Evolutionary conservation across 2,888 invertebrate species (phyloP).

Genomic region (Agriotes lineatus): DNA sequence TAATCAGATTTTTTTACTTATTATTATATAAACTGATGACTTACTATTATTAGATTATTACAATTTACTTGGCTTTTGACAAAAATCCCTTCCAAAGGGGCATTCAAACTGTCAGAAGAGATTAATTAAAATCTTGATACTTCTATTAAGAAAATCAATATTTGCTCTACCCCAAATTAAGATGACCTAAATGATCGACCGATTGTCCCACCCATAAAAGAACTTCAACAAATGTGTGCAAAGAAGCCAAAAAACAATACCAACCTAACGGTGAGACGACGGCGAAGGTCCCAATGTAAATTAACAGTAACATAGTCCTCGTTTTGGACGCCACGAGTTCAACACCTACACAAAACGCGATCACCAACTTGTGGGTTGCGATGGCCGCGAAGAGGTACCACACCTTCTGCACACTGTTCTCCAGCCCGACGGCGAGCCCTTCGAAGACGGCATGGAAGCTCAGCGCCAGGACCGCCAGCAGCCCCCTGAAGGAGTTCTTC

Average conservation of each 20-base stretch:
- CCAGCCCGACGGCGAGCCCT: slow-evolving; percentile 76
- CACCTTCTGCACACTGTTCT: slow-evolving; percentile 70
- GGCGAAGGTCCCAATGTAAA: slow-evolving; percentile 74
- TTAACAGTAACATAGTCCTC: slow-evolving; percentile 65
- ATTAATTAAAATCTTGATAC: too few relatives aligned
- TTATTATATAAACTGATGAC: too few relatives aligned
- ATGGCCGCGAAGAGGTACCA: slow-evolving; percentile 75
- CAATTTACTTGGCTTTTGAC: too few relatives aligned
- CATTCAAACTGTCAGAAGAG: too few relatives aligned
- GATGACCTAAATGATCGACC: too few relatives aligned
- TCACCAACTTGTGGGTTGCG: slow-evolving; percentile 77
- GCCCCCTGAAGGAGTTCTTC: slow-evolving; percentile 69
- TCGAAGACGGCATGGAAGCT: slow-evolving; percentile 79
- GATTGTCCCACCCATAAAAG: background rate
- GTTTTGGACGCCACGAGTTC: slow-evolving; percentile 72
- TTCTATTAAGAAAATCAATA: too few relatives aligned
- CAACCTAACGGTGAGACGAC: slow-evolving; percentile 74
- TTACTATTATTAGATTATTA: too few relatives aligned
- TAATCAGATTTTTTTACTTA: too few relatives aligned
- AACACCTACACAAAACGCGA: slow-evolving; percentile 76
- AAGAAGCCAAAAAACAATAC: slow-evolving; percentile 37
- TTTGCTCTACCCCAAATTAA: too few relatives aligned
- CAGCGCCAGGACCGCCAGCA: slow-evolving; percentile 74
- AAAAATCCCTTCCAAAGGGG: too few relatives aligned
- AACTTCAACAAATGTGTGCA: slow-evolving; percentile 5